Conservation (phyloP, 2,113 vertebrate genomes). For the Lepus americanus region DNA sequence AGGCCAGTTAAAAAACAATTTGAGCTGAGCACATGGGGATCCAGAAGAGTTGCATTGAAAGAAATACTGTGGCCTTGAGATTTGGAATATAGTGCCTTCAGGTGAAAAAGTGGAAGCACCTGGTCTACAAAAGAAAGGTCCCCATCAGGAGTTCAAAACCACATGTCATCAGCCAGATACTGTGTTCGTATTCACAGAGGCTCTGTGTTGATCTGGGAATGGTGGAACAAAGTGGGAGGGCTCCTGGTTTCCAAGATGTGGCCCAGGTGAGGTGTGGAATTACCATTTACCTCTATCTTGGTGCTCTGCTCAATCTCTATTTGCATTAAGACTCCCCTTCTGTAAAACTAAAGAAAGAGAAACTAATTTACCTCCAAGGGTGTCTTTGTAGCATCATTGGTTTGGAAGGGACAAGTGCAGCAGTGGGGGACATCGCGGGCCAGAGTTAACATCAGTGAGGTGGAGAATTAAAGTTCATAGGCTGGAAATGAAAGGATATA, state of each 20-base stretch:
- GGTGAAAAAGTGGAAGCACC: neutral
- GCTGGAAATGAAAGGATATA: slow-evolving; percentile 33
- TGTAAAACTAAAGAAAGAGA: slow-evolving; percentile 50
- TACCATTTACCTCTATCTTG: neutral
- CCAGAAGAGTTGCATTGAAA: neutral
- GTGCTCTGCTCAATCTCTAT: neutral
- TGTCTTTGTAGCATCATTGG: neutral
- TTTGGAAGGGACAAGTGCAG: neutral
- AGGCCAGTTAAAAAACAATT: slow-evolving; percentile 4
- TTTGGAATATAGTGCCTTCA: neutral
- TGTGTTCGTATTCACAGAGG: neutral
- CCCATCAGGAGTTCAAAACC: neutral
- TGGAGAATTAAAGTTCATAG: neutral
- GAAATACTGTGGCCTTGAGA: neutral
- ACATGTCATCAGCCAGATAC: neutral
- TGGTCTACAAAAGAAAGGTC: neutral
- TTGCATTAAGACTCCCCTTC: neutral
- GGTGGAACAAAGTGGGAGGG: no score
- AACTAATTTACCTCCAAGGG: slow-evolving; percentile 9
- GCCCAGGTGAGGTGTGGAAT: neutral
- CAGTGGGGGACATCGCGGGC: neutral
- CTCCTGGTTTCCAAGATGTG: neutral
- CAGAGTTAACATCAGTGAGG: neutral
- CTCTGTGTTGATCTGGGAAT: neutral
- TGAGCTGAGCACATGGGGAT: neutral